Conservation (phyloP, 2,113 vertebrate genomes). For the Alligator mississippiensis region DNA sequence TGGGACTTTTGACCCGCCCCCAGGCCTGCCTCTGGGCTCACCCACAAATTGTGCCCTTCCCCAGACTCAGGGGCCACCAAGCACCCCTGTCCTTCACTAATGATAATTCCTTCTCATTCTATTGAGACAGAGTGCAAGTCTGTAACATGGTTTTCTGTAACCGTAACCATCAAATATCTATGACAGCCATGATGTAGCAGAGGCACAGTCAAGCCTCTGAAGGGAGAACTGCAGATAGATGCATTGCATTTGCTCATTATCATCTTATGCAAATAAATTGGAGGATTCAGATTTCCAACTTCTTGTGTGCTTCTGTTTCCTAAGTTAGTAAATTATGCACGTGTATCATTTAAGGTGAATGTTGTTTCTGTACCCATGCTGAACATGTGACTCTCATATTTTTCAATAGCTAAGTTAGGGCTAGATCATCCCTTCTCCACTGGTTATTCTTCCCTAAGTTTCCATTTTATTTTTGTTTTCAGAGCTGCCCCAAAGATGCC, state of each 20-base stretch:
- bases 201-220: not conserved
- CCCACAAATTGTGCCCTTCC: too few relatives aligned
- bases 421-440: not conserved
- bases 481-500: not conserved
- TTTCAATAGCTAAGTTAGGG: not conserved
- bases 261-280: not conserved
- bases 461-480: not conserved
- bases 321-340: fast-evolving
- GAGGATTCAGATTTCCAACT: not conserved
- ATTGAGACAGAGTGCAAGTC: not conserved
- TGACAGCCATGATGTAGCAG: too few relatives aligned
- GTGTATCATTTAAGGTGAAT: not conserved
- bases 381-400: not conserved
- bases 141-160: not conserved
- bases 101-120: not conserved
- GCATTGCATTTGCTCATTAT: not conserved
- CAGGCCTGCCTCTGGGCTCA: too few relatives aligned
- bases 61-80: not conserved
- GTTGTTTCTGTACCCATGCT: not conserved
- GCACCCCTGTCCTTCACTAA: not conserved
- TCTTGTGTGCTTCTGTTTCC: not conserved
- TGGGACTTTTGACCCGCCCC: too few relatives aligned
- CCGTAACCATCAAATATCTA: not conserved
- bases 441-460: not conserved
- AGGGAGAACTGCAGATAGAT: too few relatives aligned